Percentiles rank a stretch among this genome's conserved stretches.
Evolutionary conservation across 1,140 invertebrate genomes (phyloP).

Genomic region (Drosophila obscura): DNA sequence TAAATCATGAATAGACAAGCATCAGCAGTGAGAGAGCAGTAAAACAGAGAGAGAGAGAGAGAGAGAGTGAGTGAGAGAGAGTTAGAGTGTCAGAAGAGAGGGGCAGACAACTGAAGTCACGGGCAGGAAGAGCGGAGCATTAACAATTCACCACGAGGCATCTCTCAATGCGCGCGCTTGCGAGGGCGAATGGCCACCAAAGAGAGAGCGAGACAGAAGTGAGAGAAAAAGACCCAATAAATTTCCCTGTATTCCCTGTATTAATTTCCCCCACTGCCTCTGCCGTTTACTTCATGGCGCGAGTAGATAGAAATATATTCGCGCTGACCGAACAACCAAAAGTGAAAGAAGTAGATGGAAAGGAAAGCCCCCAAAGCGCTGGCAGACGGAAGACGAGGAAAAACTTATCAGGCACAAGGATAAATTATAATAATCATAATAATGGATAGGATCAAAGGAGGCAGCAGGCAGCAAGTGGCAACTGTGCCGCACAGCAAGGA

Average conservation of each 20-base stretch:
- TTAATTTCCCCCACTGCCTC: constrained; percentile 21
- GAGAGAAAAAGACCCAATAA: constrained; percentile 13
- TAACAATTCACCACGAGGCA: constrained; percentile 29
- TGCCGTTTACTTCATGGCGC: constrained; percentile 18
- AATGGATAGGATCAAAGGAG: constrained; percentile 46
- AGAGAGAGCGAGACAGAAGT: neutral
- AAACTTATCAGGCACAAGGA: constrained; percentile 67
- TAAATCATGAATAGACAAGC: constrained; percentile 3
- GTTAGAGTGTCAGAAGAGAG: neutral
- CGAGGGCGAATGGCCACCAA: neutral
- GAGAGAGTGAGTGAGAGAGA: constrained; percentile 16
- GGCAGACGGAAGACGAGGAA: neutral
- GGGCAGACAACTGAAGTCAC: no score
- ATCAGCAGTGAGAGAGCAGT: constrained; percentile 3
- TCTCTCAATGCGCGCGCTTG: constrained; percentile 34
- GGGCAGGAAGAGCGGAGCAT: neutral
- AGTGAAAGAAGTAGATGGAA: constrained; percentile 6
- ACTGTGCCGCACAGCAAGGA: neutral
- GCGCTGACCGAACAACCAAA: constrained; percentile 47
- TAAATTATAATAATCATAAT: constrained; percentile 68
- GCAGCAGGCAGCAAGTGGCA: no score
- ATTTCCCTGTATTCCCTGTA: constrained; percentile 56
- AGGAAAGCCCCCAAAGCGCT: constrained; percentile 30
- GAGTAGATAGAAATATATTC: constrained; percentile 35
- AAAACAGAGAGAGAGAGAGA: no score